Base-by-base conservation (phyloP, 2,113 vertebrate species). In the Saccopteryx bilineata region DNA sequence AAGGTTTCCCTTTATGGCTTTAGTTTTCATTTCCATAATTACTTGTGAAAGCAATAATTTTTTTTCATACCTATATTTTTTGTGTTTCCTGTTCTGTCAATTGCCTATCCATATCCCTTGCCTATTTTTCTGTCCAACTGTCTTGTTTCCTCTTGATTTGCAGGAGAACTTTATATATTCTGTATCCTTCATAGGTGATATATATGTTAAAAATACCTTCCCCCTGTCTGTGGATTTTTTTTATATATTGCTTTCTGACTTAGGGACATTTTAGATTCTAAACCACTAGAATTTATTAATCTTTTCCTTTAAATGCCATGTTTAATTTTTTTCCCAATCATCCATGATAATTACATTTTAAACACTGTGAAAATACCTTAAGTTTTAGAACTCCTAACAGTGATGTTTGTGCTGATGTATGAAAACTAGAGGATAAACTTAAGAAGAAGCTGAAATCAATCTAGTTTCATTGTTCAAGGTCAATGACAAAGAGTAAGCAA, bases 401-500 rank as follows among this genome's bases (percentile, higher is more conserved):
- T 79, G 54, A 80, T 56, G 72, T 94, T 60, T 91, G 71, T 96
- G 52, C 65, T 87, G 18, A 81, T 79, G 21, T 65, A 94, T 76
- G 61, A 95, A 90, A 96, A 89, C 23, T 52, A 52, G 72, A 95
- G 92, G 23, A 48, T 76, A 48, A 96, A 63, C 52, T 75, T 91
- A 39, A 94, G 19, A 56, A 84, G 76, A 80, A 96, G 96, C 3
- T 74, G 58, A 86, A 86, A 79, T 52, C 58, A 82, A 76, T 95
- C n/a, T 92, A 71, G 61, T 87, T 95, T 90, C 74, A 96, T 23
- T 60, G 24, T 90, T 72, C 72, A 71, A 94, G 71, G 85, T 92
- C 76, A 95, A 92, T 84, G 60, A 90, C 28, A 92, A 75, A 93
- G 56, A 79, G 17, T 72, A 96, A 94, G 88, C 69, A 96, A 93